Evolutionary conservation across 2,888 invertebrate species (phyloP).

Genomic region (Eurytoma californica): DNA sequence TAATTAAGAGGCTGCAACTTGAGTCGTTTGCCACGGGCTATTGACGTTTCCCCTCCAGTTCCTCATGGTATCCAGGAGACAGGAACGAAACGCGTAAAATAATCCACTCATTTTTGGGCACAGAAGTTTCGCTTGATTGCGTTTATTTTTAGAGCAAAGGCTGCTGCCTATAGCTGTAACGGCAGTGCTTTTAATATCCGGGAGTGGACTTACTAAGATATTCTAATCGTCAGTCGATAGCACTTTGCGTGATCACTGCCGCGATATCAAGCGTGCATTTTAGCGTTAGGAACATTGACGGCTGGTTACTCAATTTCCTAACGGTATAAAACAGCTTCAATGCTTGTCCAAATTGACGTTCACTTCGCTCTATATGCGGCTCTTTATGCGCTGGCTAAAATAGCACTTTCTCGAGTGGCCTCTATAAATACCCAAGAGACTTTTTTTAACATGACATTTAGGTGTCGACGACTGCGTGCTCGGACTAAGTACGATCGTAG

Average conservation of each 20-base stretch:
- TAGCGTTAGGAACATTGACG: constrained; percentile 19
- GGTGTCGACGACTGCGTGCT: not conserved
- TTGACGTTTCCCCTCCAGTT: not conserved
- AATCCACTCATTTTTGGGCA: too few relatives aligned
- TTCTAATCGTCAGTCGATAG: not conserved
- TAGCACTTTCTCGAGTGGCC: constrained; percentile 39
- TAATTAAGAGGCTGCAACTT: constrained; percentile 17
- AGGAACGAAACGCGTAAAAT: too few relatives aligned
- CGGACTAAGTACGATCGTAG: not conserved
- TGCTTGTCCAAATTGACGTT: constrained; percentile 27
- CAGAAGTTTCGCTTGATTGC: too few relatives aligned
- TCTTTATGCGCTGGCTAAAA: constrained; percentile 13
- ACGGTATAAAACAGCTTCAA: constrained; percentile 33
- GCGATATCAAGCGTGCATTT: constrained; percentile 5
- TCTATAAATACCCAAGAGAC: constrained; percentile 37
- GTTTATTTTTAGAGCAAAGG: too few relatives aligned
- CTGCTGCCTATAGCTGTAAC: too few relatives aligned
- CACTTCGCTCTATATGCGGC: not conserved
- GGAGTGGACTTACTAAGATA: constrained; percentile 11
- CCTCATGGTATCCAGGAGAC: not conserved
- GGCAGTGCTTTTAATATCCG: not conserved
- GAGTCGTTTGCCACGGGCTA: constrained; percentile 12
- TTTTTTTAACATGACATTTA: not conserved
- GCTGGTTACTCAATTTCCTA: constrained; percentile 30
- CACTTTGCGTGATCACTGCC: not conserved